Base-by-base conservation (phyloP, 2,113 vertebrate genomes). In the Ammodytes marinus region DNA sequence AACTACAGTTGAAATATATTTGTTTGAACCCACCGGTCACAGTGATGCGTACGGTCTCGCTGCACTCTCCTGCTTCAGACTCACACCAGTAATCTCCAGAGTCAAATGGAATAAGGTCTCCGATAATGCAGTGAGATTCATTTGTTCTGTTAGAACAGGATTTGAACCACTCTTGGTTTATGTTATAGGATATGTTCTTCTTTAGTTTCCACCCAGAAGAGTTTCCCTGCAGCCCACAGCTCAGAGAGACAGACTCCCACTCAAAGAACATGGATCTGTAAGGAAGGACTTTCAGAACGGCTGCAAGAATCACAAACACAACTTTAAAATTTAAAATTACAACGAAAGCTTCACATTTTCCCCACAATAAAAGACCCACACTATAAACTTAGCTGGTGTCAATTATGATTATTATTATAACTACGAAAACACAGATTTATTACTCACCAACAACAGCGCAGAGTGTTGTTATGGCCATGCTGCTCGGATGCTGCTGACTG, bases 181-280 rank as follows among this genome's bases (percentile, higher is more conserved):
- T 17, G 0, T 5, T 0, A 0, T 0, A 0, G 8, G 70, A 2
- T 0, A n/a, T 89, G 64, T 66, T 75, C 5, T 5, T 69, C 53
- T 19, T 77, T 0, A 89, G 1, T 1, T 0, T 87, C 89, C 85
- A 89, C 0, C 12, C 45, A 0, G 82, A 12, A 0, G 8, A 60
- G 27, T 17, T 42, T 52, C 47, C 55, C 46, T 8, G 49, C 19
- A 4, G 3, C 13, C 2, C 68, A 14, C 89, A 91, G 68, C 71
- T 91, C 43, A 91, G 60, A 17, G 12, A 9, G 2, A 89, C 0
- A 0, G 53, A 40, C 10, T 89, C 87, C 5, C 79, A 78, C 53
- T 19, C 43, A 45, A 91, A 84, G 69, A 91, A 89, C 87, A 89
- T 87, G 57, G 66, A 52, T 43, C 61, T 77, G 81, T 57, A 27